phyloP scores from a whole-genome alignment of 2,113 vertebrate genomes.

The Pavo muticus region DNA sequence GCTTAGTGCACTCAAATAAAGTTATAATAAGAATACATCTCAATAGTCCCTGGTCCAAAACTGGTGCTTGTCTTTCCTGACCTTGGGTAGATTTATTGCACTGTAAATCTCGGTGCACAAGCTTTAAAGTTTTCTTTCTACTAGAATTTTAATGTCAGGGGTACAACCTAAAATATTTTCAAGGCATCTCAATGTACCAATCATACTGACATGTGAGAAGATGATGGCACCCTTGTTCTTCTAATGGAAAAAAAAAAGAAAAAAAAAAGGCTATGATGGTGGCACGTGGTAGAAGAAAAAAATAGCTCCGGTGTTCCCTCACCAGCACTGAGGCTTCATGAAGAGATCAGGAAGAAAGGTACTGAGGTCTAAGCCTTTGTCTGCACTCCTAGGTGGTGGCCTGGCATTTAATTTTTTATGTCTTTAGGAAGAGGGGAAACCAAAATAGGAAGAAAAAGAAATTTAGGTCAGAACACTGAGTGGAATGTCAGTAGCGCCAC shows the following conservation, averaged over 20 bases:
- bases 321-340: background rate
- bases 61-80: conserved; percentile 57
- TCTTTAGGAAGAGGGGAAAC: background rate
- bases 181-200: background rate
- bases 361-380: background rate
- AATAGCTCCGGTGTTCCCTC: background rate
- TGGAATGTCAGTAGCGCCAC: background rate
- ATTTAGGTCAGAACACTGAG: background rate
- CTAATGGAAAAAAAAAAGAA: background rate
- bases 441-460: background rate
- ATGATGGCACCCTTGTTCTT: background rate
- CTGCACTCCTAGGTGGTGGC: background rate
- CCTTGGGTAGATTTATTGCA: conserved; percentile 65
- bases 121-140: conserved; percentile 6
- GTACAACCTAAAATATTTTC: conserved; percentile 43
- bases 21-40: conserved; percentile 75
- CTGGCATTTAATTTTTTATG: background rate
- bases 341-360: background rate
- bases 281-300: background rate
- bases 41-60: conserved; percentile 69
- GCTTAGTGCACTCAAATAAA: conserved; percentile 79
- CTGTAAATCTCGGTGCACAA: conserved; percentile 63
- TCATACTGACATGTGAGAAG: background rate
- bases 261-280: background rate
- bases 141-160: conserved; percentile 44